These are phyloP conservation scores for Euwallacea fornicatus DNA, from an alignment of 1,140 invertebrate genomes.

Conservation along the genomic window DNA sequence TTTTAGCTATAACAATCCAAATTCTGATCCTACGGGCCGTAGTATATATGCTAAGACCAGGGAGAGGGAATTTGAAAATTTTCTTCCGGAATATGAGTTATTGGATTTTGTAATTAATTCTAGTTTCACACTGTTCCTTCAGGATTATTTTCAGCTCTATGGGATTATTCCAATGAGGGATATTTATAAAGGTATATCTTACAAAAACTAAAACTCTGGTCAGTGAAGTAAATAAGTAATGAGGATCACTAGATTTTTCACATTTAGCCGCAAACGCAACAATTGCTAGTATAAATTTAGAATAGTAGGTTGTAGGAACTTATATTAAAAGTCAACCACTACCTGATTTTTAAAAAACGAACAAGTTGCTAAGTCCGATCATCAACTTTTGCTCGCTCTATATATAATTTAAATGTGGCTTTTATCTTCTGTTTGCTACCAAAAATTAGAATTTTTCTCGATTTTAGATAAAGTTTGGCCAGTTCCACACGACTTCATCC, in stretches of 20 bases:
- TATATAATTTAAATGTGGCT: no score
- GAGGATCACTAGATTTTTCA: no score
- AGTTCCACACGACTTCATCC: slow-evolving; percentile 40
- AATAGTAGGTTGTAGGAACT: no score
- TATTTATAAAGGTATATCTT: slow-evolving; percentile 36
- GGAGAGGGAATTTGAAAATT: neutral
- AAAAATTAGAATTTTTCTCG: neutral
- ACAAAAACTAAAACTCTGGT: no score
- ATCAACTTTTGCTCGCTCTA: no score
- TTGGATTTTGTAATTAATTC: slow-evolving; percentile 32
- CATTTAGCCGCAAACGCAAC: no score
- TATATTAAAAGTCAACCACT: no score
- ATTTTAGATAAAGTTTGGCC: slow-evolving; percentile 42
- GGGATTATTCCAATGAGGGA: slow-evolving; percentile 36
- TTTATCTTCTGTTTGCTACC: no score
- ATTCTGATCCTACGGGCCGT: no score
- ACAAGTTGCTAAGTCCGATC: neutral
- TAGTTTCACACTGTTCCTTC: slow-evolving; percentile 20
- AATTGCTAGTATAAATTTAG: no score
- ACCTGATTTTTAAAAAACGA: neutral
- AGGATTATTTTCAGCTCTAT: slow-evolving; percentile 25
- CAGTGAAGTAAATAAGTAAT: no score
- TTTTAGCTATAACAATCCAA: no score
- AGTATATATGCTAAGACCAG: neutral
- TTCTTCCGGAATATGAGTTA: slow-evolving; percentile 37